Evolutionary conservation across 2,888 invertebrate genomes (phyloP), one percentile per base, ranked within the genome.

Genomic region (Cerceris rybyensis): DNA sequence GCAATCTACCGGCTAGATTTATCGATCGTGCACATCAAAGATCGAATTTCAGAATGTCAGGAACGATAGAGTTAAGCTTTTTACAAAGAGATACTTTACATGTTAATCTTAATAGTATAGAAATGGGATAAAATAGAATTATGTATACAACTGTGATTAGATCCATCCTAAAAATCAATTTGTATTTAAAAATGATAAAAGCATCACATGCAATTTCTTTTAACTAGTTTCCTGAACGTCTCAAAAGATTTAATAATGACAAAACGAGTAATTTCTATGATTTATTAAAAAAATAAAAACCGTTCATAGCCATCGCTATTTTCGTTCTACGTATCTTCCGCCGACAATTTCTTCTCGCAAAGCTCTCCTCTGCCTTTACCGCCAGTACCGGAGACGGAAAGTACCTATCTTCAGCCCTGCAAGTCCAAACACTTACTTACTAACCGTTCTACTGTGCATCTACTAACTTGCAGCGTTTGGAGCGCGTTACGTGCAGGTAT

Each of bases 271-370:
- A 64, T 67, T 67, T 59, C 63, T 28, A 28, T 28, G 28, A 28
- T 28, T 28, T 28, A 28, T 28, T 28, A 28, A 28, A 28, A 28
- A 28, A 28, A 28, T 28, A 28, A 69, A 52, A 43, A 70, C 57
- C 39, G 72, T 74, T 78, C 67, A 55, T 73, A 80, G 41, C 83
- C 81, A 80, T 82, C 78, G 78, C 82, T 83, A 78, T 70, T 68
- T 76, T 67, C 70, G 58, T 67, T 72, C 65, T 65, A 66, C 76
- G 77, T 82, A 81, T 81, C 85, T 85, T 82, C 75, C 77, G 75
- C 68, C 79, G 77, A 83, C 80, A 85, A 83, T 85, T 86, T 85
- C 86, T 86, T 86, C 83, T 81, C 75, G 83, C 80, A 79, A 83
- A 85, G 77, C 80, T 79, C 81, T 80, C 80, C 82, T 81, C 78